These are phyloP conservation scores for Lepeophtheirus nordmannii DNA, from an alignment of 2,888 invertebrate species.

Conservation along the genomic window DNA sequence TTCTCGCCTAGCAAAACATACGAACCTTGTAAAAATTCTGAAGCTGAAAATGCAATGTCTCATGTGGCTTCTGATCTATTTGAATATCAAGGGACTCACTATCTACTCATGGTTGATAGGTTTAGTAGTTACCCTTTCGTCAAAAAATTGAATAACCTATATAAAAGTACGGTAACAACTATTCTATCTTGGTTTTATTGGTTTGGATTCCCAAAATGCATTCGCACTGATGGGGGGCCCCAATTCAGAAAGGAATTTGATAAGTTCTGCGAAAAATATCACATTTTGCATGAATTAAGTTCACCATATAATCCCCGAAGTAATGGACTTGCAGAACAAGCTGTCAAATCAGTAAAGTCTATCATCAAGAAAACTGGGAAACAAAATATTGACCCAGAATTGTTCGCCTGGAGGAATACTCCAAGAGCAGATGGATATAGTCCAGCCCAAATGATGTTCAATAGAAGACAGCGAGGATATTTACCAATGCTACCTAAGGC, in stretches of 20 bases:
- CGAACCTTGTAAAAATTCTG: not conserved
- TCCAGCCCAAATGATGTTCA: not conserved
- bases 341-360: not conserved
- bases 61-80: not conserved
- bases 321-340: not conserved
- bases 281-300: not conserved
- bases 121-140: not conserved
- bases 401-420: not conserved
- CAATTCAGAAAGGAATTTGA: not conserved
- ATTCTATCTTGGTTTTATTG: not conserved
- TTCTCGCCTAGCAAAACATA: not conserved
- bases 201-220: not conserved
- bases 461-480: too few species aligned
- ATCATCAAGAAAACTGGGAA: not conserved
- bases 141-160: not conserved
- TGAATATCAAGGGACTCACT: not conserved
- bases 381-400: not conserved
- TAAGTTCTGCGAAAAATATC: not conserved
- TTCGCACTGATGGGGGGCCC: not conserved
- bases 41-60: not conserved
- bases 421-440: not conserved
- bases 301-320: not conserved
- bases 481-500: too few species aligned
- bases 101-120: constrained; percentile 1
- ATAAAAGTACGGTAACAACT: not conserved